These are phyloP conservation scores for Drosophila ustulata DNA, from an alignment of 2,888 invertebrate genomes.

Conservation along the genomic window DNA sequence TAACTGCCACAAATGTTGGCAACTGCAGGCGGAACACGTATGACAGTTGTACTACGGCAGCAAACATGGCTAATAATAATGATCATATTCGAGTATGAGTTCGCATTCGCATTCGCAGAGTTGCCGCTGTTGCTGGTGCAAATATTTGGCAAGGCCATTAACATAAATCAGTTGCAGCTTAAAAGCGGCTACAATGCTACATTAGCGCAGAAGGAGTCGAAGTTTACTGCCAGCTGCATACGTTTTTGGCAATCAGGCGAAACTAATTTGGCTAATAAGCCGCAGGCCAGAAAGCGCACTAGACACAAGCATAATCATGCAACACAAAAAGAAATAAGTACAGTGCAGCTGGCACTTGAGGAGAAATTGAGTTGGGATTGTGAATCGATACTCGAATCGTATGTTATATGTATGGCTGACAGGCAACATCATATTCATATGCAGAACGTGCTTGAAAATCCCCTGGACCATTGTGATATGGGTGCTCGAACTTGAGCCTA, in stretches of 20 bases:
- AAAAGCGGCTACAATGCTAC: slow-evolving; percentile 28
- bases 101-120: slow-evolving; percentile 29
- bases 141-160: slow-evolving; percentile 70
- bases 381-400: slow-evolving; percentile 39
- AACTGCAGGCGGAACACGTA: slow-evolving; percentile 69
- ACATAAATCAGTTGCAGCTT: slow-evolving; percentile 68
- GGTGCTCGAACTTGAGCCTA: slow-evolving; percentile 22
- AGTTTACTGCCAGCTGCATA: slow-evolving; percentile 33
- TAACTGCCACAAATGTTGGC: slow-evolving; percentile 46
- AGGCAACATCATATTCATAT: slow-evolving; percentile 65
- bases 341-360: slow-evolving; percentile 34
- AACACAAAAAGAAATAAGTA: slow-evolving; percentile 5
- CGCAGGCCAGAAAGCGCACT: slow-evolving; percentile 22
- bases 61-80: slow-evolving; percentile 76
- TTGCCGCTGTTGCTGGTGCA: slow-evolving; percentile 42
- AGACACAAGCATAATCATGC: slow-evolving; percentile 32
- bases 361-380: slow-evolving; percentile 39
- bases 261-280: slow-evolving; percentile 63
- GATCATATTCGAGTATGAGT: slow-evolving; percentile 40
- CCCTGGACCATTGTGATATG: slow-evolving; percentile 50
- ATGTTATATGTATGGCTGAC: background rate
- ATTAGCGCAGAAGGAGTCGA: slow-evolving; percentile 10
- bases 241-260: slow-evolving; percentile 51
- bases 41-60: slow-evolving; percentile 67
- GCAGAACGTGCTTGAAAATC: slow-evolving; percentile 46